These are phyloP conservation scores for Drepana arcuata DNA, from an alignment of 1,140 invertebrate genomes.

Conservation along the genomic window DNA sequence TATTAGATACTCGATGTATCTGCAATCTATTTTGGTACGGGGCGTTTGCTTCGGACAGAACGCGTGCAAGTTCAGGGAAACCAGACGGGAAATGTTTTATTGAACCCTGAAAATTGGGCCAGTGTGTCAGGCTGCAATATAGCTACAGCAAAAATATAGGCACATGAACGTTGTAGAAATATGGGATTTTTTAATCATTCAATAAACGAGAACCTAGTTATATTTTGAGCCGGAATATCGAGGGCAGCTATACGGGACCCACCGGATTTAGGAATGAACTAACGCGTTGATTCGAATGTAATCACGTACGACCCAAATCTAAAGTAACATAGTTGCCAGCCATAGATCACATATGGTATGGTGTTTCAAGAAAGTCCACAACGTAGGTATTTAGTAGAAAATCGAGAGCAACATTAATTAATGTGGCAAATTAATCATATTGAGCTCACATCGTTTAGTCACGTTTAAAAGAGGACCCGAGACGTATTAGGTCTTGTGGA, in stretches of 20 bases:
- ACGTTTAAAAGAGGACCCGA: too few relatives aligned
- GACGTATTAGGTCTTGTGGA: too few relatives aligned
- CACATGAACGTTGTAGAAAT: too few relatives aligned
- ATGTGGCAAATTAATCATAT: too few relatives aligned
- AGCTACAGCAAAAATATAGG: too few relatives aligned
- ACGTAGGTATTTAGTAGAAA: too few relatives aligned
- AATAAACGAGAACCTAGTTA: conserved; percentile 7
- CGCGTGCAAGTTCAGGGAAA: conserved; percentile 54
- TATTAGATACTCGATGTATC: conserved; percentile 6
- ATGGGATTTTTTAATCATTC: too few relatives aligned
- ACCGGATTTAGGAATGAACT: conserved; percentile 23
- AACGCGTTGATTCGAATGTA: conserved; percentile 21
- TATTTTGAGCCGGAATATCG: conserved; percentile 13
- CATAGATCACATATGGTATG: conserved; percentile 13
- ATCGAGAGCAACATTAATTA: too few relatives aligned
- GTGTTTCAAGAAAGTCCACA: too few relatives aligned
- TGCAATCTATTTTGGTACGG: conserved; percentile 31
- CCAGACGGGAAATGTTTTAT: conserved; percentile 45
- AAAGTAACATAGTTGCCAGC: conserved; percentile 17
- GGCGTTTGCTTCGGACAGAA: conserved; percentile 25
- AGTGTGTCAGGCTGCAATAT: conserved; percentile 21
- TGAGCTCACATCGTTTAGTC: too few relatives aligned
- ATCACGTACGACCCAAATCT: conserved; percentile 35
- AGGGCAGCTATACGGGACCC: conserved; percentile 20
- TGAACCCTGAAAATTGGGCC: conserved; percentile 43